Percentiles rank a stretch among this genome's conserved stretches.
These are phyloP conservation scores for Siniperca scherzeri DNA, from an alignment of 2,797 vertebrate species.

Conservation along the genomic window DNA sequence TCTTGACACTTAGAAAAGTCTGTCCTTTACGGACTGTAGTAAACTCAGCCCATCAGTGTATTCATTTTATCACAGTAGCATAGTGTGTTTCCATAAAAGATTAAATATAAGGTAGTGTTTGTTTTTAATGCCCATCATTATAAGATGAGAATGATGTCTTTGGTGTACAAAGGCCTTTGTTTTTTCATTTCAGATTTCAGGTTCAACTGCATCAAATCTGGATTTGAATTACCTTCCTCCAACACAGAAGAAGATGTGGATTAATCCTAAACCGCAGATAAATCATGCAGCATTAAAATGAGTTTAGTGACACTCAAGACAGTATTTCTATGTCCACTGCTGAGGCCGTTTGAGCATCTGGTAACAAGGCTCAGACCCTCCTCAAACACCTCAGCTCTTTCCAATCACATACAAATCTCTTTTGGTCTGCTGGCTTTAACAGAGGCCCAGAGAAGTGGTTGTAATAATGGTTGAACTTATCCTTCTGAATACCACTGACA, in stretches of 20 bases:
- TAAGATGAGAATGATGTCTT: not conserved
- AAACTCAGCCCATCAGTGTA: not conserved
- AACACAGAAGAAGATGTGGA: not conserved
- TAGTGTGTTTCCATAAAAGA: not conserved
- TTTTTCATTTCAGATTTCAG: not conserved
- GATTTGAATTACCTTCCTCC: not conserved
- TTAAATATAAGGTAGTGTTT: not conserved
- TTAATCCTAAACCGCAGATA: not conserved
- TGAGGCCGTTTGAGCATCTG: conserved; percentile 37
- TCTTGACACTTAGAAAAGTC: not conserved
- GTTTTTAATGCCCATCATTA: not conserved
- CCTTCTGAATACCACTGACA: conserved; percentile 45
- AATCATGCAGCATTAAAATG: not conserved
- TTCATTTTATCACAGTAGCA: not conserved
- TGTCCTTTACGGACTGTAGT: not conserved
- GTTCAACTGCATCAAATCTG: not conserved
- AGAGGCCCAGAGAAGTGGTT: conserved; percentile 58
- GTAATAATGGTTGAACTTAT: conserved; percentile 63
- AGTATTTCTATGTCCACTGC: not conserved
- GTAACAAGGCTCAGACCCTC: conserved; percentile 40
- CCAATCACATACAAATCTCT: conserved; percentile 67
- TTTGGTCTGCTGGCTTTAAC: conserved; percentile 65
- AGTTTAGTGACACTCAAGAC: not conserved
- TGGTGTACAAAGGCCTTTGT: not conserved
- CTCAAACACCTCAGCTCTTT: conserved; percentile 60